A percentile compares a stretch with the other conserved stretches of the same genome.
Evolutionary conservation across 1,140 invertebrate genomes (phyloP).

Genomic region (Phymorhynchus buccinoides): DNA sequence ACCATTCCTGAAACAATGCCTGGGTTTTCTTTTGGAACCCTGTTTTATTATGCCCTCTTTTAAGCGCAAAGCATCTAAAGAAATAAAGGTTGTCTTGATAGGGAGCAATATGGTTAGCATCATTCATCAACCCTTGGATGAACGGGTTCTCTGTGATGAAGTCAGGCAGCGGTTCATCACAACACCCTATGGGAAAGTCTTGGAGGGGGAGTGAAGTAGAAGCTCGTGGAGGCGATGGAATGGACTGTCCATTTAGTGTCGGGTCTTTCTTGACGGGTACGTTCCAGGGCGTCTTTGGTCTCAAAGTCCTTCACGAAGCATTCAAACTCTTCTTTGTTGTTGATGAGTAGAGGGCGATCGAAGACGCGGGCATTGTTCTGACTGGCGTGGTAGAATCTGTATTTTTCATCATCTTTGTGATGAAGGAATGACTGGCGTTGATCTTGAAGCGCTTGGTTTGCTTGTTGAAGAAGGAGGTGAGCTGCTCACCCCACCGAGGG

Average conservation of each 20-base stretch:
- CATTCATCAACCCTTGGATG: background rate
- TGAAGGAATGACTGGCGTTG: background rate
- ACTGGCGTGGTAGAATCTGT: background rate
- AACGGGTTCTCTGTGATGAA: background rate
- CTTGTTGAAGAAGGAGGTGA: background rate
- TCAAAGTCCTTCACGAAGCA: background rate
- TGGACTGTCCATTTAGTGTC: conserved; percentile 8
- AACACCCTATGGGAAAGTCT: conserved; percentile 12
- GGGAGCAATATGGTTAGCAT: background rate
- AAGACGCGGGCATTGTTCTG: background rate
- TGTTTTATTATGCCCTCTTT: background rate
- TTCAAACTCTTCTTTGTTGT: background rate
- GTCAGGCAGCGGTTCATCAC: background rate
- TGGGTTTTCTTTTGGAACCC: background rate
- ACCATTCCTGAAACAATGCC: background rate
- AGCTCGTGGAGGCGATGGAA: background rate
- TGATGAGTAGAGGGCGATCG: background rate
- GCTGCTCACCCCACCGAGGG: background rate
- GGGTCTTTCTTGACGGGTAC: background rate
- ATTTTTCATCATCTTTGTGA: background rate
- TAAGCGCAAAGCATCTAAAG: background rate
- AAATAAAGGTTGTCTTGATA: background rate
- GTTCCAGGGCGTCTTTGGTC: background rate
- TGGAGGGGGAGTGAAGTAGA: background rate
- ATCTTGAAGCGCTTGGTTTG: background rate